A percentile compares a stretch with the other conserved stretches of the same genome.
These are phyloP conservation scores for Crenuchus spilurus DNA, from an alignment of 2,797 vertebrate species.

Conservation along the genomic window DNA sequence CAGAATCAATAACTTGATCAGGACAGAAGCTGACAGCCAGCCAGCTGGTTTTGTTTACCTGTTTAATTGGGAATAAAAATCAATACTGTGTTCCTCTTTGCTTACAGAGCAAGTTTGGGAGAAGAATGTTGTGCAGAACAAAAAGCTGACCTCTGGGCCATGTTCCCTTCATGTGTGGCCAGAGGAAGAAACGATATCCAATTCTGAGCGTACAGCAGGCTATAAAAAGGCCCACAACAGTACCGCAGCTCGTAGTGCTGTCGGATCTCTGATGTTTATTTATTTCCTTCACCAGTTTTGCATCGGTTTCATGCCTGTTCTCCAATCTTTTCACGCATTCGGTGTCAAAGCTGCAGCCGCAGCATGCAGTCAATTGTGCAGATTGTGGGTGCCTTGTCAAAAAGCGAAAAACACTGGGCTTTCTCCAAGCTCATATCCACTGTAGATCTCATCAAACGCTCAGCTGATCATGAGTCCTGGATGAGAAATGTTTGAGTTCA, in stretches of 20 bases:
- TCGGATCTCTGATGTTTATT: background rate
- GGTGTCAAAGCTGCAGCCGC: no score
- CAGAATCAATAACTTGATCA: conserved; percentile 56
- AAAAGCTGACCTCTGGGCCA: conserved; percentile 39
- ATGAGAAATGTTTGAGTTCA: no score
- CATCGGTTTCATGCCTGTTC: background rate
- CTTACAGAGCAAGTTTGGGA: conserved; percentile 50
- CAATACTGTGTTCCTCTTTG: conserved; percentile 53
- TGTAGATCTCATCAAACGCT: no score
- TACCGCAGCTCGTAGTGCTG: background rate
- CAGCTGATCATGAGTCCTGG: no score
- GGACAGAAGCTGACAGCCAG: conserved; percentile 51
- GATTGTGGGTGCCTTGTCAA: no score
- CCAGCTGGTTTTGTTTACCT: conserved; percentile 65
- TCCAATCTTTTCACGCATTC: no score
- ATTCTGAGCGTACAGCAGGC: background rate
- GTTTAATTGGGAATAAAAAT: conserved; percentile 67
- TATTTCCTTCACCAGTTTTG: background rate
- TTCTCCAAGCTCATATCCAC: no score
- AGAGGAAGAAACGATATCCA: conserved; percentile 49
- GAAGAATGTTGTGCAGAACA: conserved; percentile 24
- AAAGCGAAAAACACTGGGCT: no score
- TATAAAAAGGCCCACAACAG: background rate
- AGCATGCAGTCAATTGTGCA: no score
- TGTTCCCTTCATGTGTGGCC: conserved; percentile 9